Conservation (phyloP, 2,888 invertebrate genomes). For the Octonoba sinensis region DNA sequence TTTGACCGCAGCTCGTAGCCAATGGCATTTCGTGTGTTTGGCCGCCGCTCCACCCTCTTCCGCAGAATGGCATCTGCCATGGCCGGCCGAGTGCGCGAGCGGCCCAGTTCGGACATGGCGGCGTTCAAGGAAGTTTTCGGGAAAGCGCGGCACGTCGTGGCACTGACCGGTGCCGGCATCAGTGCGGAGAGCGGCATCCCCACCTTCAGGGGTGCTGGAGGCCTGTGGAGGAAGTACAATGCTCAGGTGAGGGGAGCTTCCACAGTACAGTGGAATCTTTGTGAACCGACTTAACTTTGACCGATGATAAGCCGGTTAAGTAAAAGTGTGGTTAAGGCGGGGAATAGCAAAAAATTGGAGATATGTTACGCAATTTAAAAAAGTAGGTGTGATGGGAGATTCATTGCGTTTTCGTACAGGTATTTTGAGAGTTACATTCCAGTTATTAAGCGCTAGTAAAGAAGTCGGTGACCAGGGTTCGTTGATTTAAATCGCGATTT, state of each 20-base stretch:
- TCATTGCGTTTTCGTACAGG: too few species aligned
- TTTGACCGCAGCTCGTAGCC: constrained; percentile 6
- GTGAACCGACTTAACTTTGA: too few species aligned
- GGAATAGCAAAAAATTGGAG: background rate
- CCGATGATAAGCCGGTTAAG: too few species aligned
- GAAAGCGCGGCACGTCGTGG: constrained; percentile 78
- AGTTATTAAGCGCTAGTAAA: too few species aligned
- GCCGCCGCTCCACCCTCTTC: constrained; percentile 44
- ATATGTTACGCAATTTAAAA: background rate
- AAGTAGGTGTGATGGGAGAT: too few species aligned
- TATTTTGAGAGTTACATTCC: too few species aligned
- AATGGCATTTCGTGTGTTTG: constrained; percentile 57
- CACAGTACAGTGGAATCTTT: too few species aligned
- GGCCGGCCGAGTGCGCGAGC: constrained; percentile 47
- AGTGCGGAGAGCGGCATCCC: constrained; percentile 90
- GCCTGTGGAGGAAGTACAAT: constrained; percentile 84
- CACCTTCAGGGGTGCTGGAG: constrained; percentile 86
- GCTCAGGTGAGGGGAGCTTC: constrained; percentile 72
- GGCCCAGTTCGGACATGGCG: constrained; percentile 69
- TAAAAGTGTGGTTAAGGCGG: too few species aligned
- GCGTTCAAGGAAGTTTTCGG: constrained; percentile 77
- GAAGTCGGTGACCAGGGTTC: too few species aligned
- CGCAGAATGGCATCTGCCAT: constrained; percentile 54
- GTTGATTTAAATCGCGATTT: too few species aligned
- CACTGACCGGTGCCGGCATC: constrained; percentile 83